These are phyloP conservation scores for Penaeus vannamei DNA, from an alignment of 1,140 invertebrate species.

Conservation along the genomic window DNA sequence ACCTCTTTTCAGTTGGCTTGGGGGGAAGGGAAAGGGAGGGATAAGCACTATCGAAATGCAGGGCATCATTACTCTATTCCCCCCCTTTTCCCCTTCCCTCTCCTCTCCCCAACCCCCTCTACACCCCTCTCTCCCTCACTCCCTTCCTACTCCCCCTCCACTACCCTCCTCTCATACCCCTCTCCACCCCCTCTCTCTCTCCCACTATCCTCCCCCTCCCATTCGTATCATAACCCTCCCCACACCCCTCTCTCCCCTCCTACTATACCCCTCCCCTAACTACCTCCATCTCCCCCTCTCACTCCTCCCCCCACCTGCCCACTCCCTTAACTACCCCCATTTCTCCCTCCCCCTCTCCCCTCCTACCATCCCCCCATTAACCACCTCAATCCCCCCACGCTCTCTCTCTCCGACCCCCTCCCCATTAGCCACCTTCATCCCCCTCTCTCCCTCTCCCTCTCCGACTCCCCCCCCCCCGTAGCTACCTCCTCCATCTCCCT, in stretches of 20 bases:
- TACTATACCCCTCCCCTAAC: too few relatives aligned
- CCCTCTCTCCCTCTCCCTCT: not conserved
- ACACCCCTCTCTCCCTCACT: too few relatives aligned
- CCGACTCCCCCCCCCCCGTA: not conserved
- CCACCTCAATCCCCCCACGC: too few relatives aligned
- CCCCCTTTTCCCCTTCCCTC: too few relatives aligned
- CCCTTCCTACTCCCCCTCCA: too few relatives aligned
- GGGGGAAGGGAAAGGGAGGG: not conserved
- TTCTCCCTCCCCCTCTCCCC: not conserved
- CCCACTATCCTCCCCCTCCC: too few relatives aligned
- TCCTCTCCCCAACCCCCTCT: too few relatives aligned
- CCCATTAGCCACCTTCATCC: not conserved
- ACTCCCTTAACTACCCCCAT: not conserved
- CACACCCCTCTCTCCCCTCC: not conserved
- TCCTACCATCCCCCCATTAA: not conserved
- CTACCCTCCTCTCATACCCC: too few relatives aligned
- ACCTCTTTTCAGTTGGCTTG: too few relatives aligned
- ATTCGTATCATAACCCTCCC: not conserved
- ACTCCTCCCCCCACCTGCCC: not conserved
- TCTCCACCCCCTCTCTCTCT: not conserved
- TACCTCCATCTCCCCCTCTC: too few relatives aligned
- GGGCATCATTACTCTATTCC: too few relatives aligned
- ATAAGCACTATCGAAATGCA: not conserved
- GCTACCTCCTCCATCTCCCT: not conserved
- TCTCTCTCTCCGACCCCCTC: not conserved